These are phyloP conservation scores for Oreortyx pictus DNA, from an alignment of 2,797 vertebrate species.

Conservation along the genomic window DNA sequence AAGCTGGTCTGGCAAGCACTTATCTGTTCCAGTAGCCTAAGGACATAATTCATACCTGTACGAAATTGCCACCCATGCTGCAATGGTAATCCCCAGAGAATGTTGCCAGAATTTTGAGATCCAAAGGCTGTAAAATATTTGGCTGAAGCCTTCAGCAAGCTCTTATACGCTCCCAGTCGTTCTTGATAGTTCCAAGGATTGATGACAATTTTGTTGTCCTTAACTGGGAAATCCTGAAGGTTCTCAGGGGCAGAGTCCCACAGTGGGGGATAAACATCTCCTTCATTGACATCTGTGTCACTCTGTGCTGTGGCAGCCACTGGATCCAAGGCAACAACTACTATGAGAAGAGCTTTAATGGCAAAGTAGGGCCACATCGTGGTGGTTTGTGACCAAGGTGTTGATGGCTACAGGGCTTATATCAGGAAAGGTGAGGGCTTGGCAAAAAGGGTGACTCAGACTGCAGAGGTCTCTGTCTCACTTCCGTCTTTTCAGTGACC, in stretches of 20 bases:
- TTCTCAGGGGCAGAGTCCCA: slow-evolving; percentile 79
- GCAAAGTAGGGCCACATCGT: not conserved
- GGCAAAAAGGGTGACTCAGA: slow-evolving; percentile 23
- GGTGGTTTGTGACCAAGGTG: not conserved
- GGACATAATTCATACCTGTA: slow-evolving; percentile 81
- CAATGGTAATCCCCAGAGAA: slow-evolving; percentile 88
- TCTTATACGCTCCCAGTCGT: slow-evolving; percentile 84
- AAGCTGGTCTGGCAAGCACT: not conserved
- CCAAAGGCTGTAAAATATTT: slow-evolving; percentile 81
- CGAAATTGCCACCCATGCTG: slow-evolving; percentile 87
- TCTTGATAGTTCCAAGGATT: slow-evolving; percentile 83
- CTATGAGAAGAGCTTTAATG: not conserved
- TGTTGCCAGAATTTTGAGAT: slow-evolving; percentile 75
- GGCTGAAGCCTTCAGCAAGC: slow-evolving; percentile 80
- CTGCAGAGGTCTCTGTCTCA: not conserved
- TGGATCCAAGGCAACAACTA: not conserved
- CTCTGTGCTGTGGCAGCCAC: accelerated
- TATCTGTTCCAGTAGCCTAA: not conserved
- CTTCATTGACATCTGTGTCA: not conserved
- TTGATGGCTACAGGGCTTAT: slow-evolving; percentile 37
- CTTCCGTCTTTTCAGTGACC: not conserved
- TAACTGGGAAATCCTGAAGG: slow-evolving; percentile 69
- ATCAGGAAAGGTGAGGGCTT: slow-evolving; percentile 13
- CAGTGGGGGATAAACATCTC: slow-evolving; percentile 72
- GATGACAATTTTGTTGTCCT: slow-evolving; percentile 70